Evolutionary conservation across 1,140 invertebrate species (phyloP).

Genomic region (Dryas iulia): DNA sequence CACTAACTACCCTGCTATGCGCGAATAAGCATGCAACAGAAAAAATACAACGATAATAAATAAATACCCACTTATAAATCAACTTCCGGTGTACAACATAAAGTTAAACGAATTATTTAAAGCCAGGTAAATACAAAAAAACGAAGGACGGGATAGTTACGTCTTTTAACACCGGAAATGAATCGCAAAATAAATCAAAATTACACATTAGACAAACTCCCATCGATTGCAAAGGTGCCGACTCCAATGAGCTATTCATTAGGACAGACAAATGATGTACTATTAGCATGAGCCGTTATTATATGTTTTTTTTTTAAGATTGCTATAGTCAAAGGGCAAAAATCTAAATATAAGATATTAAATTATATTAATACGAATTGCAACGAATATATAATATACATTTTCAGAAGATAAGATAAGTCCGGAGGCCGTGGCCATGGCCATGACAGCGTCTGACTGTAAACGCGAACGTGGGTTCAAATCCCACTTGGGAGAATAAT

Average conservation of each 20-base stretch:
- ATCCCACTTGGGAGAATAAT: too few species aligned
- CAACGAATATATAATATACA: too few species aligned
- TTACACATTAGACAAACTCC: constrained; percentile 56
- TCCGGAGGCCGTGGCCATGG: too few species aligned
- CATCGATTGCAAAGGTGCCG: constrained; percentile 46
- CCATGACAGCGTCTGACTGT: too few species aligned
- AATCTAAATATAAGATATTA: too few species aligned
- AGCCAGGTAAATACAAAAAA: constrained; percentile 3
- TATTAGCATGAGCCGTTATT: not conserved
- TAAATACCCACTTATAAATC: not conserved
- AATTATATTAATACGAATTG: too few species aligned
- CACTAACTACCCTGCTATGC: too few species aligned
- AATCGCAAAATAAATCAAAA: constrained; percentile 73
- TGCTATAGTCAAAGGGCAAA: too few species aligned
- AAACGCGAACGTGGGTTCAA: too few species aligned
- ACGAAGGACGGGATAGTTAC: constrained; percentile 20
- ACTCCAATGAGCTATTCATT: constrained; percentile 44
- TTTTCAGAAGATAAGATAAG: too few species aligned
- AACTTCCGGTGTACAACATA: not conserved
- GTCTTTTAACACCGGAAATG: constrained; percentile 68
- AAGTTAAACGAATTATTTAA: not conserved
- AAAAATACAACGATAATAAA: too few species aligned
- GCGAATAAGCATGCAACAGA: too few species aligned
- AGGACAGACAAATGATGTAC: constrained; percentile 5
- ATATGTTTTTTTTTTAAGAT: not conserved